These are phyloP conservation scores for Falco columbarius DNA, from an alignment of 2,797 vertebrate species.

Conservation along the genomic window DNA sequence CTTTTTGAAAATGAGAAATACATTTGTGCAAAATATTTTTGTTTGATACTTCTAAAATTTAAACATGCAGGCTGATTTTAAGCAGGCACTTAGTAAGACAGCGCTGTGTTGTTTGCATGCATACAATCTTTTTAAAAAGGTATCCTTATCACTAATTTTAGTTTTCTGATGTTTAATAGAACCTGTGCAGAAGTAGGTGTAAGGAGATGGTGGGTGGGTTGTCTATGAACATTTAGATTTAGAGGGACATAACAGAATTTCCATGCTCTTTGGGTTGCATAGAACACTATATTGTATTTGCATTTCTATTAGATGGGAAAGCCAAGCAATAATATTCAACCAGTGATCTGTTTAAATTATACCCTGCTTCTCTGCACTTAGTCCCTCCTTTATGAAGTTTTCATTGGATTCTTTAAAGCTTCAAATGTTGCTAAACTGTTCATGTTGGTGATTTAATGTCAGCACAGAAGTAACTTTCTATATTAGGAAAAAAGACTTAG, in stretches of 20 bases:
- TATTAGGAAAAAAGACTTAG: not conserved
- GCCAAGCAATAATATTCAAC: not conserved
- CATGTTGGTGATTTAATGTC: not conserved
- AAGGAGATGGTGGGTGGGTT: not conserved
- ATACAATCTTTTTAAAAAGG: not conserved
- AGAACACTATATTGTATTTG: not conserved
- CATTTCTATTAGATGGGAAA: not conserved
- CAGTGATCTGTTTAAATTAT: not conserved
- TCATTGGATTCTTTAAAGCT: not conserved
- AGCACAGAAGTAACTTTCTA: not conserved
- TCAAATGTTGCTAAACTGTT: not conserved
- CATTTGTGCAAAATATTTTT: not conserved
- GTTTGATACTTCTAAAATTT: not conserved
- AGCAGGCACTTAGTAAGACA: not conserved
- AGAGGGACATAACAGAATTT: not conserved
- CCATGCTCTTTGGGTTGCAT: not conserved
- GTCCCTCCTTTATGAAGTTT: not conserved
- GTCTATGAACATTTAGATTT: not conserved
- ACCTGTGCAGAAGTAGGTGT: not conserved
- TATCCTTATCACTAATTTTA: not conserved
- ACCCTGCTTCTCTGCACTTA: not conserved
- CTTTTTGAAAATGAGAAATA: not conserved
- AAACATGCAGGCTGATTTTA: not conserved
- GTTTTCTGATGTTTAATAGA: not conserved
- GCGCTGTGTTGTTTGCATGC: not conserved